These are phyloP conservation scores for Amphimedon queenslandica DNA, from an alignment of 37 sponge, comb jelly and placozoan genomes.

Conservation along the genomic window DNA sequence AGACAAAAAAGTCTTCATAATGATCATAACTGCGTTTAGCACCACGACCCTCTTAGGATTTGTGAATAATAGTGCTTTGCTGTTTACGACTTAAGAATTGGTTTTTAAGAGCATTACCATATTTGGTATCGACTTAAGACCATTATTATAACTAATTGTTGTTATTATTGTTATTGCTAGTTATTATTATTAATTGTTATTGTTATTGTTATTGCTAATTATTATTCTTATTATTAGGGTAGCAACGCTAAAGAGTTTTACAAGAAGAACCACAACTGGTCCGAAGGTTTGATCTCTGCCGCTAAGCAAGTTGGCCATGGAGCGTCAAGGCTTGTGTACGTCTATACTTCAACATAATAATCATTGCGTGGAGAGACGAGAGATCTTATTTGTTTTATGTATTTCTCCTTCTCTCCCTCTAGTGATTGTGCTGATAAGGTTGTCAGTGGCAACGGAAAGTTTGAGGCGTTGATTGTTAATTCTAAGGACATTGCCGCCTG, in stretches of 20 bases:
- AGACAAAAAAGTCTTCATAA: no score
- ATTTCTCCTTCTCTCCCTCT: not conserved
- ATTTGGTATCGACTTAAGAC: no score
- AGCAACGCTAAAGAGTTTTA: conserved; percentile 85
- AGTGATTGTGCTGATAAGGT: conserved; percentile 94
- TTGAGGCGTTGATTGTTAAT: conserved; percentile 92
- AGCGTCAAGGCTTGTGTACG: conserved; percentile 92
- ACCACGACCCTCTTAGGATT: no score
- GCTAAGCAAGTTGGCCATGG: conserved; percentile 98
- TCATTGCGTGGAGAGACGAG: no score
- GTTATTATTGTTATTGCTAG: not conserved
- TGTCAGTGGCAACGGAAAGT: conserved; percentile 84
- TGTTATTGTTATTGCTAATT: no score
- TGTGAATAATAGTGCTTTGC: no score
- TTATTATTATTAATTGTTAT: not conserved
- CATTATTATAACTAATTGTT: not conserved
- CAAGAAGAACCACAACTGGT: conserved; percentile 95
- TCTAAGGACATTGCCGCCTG: conserved; percentile 98
- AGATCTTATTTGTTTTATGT: not conserved
- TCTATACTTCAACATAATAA: no score
- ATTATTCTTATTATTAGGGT: conserved; percentile 45
- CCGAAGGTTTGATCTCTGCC: conserved; percentile 96
- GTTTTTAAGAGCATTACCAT: not conserved
- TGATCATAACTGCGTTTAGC: no score
- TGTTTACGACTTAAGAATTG: not conserved